A percentile compares a stretch with the other conserved stretches of the same genome.
Evolutionary conservation across 2,797 vertebrate genomes (phyloP).

Genomic region (Karalla daura): DNA sequence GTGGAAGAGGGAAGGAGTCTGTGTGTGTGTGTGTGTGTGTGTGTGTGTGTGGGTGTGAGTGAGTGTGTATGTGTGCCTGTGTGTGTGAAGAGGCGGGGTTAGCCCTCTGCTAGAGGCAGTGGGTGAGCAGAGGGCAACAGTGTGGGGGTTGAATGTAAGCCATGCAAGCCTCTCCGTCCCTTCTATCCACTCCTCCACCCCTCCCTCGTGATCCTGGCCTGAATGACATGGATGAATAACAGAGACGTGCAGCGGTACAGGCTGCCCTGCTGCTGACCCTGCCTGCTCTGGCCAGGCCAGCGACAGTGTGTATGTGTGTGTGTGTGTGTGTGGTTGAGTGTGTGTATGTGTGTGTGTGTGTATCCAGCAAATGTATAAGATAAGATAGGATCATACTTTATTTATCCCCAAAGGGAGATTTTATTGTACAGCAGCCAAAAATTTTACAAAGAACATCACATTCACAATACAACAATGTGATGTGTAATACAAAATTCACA

Average conservation of each 20-base stretch:
- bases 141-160: conserved; percentile 75
- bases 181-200: conserved; percentile 58
- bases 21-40: conserved; percentile 33
- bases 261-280: conserved; percentile 78
- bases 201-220: conserved; percentile 76
- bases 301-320: conserved; percentile 28
- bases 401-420: too few species aligned
- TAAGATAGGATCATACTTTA: too few species aligned
- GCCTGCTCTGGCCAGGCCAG: conserved; percentile 69
- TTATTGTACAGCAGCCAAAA: too few species aligned
- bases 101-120: conserved; percentile 66
- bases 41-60: conserved; percentile 24
- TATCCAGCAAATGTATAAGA: too few species aligned
- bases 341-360: background rate
- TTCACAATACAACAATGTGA: too few species aligned
- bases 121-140: conserved; percentile 68
- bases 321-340: background rate
- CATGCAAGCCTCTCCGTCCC: conserved; percentile 61
- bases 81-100: background rate
- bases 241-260: conserved; percentile 77
- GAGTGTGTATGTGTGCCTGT: conserved; percentile 21
- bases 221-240: conserved; percentile 83
- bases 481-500: too few species aligned
- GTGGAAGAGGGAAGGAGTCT: conserved; percentile 36
- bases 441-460: too few species aligned